phyloP scores from a whole-genome alignment of 1,140 invertebrate genomes.

The Brachionus plicatilis region DNA sequence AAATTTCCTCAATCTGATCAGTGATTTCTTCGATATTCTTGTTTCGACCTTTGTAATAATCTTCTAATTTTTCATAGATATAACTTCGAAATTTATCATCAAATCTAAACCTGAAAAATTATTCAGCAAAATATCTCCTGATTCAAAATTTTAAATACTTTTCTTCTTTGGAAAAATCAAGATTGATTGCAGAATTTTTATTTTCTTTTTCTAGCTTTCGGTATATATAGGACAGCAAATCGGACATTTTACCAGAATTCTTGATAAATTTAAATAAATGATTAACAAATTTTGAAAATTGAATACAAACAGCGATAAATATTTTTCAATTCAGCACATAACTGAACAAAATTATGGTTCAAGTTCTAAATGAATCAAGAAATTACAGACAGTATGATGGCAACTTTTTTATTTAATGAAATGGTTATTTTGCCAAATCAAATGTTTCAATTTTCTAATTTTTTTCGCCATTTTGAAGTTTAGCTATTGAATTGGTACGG shows the following conservation, averaged over 20 bases:
- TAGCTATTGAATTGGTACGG: too few species aligned
- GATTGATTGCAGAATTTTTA: conserved; percentile 44
- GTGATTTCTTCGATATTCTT: background rate
- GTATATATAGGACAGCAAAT: conserved; percentile 57
- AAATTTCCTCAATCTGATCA: background rate
- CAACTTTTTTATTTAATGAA: too few species aligned
- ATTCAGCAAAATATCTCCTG: background rate
- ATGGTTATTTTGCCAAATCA: too few species aligned
- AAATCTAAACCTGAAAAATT: background rate
- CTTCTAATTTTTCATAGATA: background rate
- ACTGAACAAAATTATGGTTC: too few species aligned
- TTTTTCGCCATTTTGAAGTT: too few species aligned
- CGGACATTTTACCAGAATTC: conserved; percentile 58
- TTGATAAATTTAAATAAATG: conserved; percentile 41
- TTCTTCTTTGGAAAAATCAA: conserved; percentile 42
- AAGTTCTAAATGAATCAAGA: too few species aligned
- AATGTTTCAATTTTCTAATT: too few species aligned
- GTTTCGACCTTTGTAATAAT: background rate
- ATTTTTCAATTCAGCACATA: too few species aligned
- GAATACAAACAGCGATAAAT: background rate
- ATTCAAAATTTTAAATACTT: conserved; percentile 31
- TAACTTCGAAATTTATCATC: background rate
- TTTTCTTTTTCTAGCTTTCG: conserved; percentile 47
- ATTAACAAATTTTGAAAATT: background rate
- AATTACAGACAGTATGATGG: too few species aligned